These are phyloP conservation scores for Pachyuromys duprasi DNA, from an alignment of 2,797 vertebrate genomes.

Conservation along the genomic window DNA sequence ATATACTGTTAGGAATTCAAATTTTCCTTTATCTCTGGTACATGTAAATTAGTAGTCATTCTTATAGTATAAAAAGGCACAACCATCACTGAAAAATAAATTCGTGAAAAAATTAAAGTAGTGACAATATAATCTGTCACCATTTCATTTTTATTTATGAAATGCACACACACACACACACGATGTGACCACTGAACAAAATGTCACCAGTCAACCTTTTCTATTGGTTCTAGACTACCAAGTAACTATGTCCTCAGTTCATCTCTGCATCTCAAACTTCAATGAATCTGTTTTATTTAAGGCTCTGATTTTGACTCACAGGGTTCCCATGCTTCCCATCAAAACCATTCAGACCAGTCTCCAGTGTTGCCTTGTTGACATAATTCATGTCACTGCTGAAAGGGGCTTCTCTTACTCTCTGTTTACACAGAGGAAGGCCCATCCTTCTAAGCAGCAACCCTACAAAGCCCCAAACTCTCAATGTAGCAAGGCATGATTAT, in stretches of 20 bases:
- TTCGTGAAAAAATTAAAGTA: not conserved
- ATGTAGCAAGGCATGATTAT: slow-evolving; percentile 20
- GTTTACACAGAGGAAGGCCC: not conserved
- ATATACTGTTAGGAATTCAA: slow-evolving; percentile 11
- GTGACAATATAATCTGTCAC: not conserved
- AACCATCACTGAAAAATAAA: not conserved
- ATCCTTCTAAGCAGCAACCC: slow-evolving; percentile 43
- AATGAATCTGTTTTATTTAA: not conserved
- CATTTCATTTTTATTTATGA: not conserved
- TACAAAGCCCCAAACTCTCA: not conserved
- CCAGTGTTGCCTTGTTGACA: not conserved
- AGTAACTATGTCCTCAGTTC: not conserved
- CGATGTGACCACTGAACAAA: not conserved
- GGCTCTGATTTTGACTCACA: not conserved
- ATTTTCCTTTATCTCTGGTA: not conserved
- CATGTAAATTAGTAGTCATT: not conserved
- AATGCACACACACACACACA: not conserved
- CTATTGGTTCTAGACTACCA: not conserved
- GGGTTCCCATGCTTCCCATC: not conserved
- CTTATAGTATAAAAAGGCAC: slow-evolving; percentile 17
- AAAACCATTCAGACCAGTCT: slow-evolving; percentile 8
- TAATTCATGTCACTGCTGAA: slow-evolving; percentile 14
- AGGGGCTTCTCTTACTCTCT: not conserved
- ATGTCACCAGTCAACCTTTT: not conserved
- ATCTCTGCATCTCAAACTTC: not conserved